These are phyloP conservation scores for Polietes domitor DNA, from an alignment of 2,888 invertebrate genomes.

Conservation along the genomic window DNA sequence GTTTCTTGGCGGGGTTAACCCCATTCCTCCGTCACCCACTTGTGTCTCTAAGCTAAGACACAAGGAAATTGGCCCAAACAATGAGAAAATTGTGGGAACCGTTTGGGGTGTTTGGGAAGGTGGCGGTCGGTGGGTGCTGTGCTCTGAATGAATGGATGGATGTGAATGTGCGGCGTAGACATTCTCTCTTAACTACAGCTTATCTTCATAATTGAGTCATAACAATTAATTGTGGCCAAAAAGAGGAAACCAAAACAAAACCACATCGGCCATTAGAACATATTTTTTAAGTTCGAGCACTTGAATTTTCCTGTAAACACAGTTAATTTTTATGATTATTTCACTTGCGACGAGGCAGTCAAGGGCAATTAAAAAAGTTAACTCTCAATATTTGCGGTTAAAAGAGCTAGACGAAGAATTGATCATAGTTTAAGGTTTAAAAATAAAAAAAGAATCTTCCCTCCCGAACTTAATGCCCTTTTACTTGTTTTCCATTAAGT, in stretches of 20 bases:
- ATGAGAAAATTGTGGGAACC: not conserved
- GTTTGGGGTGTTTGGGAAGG: not conserved
- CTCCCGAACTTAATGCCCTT: no score
- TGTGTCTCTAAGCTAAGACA: not conserved
- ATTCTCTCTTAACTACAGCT: constrained; percentile 68
- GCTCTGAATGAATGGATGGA: not conserved
- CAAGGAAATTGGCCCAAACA: constrained; percentile 49
- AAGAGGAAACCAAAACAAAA: not conserved
- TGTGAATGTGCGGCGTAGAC: not conserved
- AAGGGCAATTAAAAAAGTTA: constrained; percentile 50
- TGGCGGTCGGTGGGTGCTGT: not conserved
- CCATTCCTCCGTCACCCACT: not conserved
- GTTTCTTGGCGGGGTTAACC: not conserved
- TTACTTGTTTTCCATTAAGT: no score
- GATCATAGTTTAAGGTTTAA: not conserved
- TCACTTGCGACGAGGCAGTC: constrained; percentile 18
- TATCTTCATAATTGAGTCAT: constrained; percentile 79
- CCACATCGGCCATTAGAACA: constrained; percentile 27
- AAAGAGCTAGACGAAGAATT: not conserved
- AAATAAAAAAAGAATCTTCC: no score
- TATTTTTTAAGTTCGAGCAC: constrained; percentile 7
- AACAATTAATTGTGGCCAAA: constrained; percentile 77
- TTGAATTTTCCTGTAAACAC: constrained; percentile 40
- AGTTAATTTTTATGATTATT: constrained; percentile 56
- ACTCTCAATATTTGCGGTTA: constrained; percentile 23